Evolutionary conservation across 1,140 invertebrate species (phyloP).

Genomic region (Drosophila triauraria): DNA sequence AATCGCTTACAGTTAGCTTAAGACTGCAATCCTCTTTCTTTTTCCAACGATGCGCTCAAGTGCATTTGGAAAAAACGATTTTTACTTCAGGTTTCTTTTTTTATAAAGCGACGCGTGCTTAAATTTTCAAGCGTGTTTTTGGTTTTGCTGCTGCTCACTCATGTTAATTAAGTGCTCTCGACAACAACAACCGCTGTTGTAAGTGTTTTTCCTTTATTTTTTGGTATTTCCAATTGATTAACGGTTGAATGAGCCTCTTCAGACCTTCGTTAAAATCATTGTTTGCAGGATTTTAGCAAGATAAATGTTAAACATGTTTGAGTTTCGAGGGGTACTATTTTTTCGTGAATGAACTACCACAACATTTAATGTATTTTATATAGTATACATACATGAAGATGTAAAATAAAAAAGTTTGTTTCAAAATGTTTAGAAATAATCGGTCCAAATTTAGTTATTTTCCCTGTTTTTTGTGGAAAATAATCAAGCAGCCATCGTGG

Average conservation of each 20-base stretch:
- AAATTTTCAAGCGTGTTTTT: conserved; percentile 21
- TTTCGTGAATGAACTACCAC: background rate
- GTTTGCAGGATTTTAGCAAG: background rate
- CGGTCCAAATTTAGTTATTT: no score
- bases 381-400: no score
- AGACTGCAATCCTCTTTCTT: conserved; percentile 20
- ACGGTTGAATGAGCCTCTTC: conserved; percentile 18
- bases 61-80: conserved; percentile 35
- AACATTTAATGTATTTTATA: background rate
- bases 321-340: no score
- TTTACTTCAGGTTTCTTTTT: conserved; percentile 22
- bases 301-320: background rate
- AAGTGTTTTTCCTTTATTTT: conserved; percentile 7
- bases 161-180: conserved; percentile 35
- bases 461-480: no score
- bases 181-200: background rate
- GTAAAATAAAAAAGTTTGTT: no score
- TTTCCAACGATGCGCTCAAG: conserved; percentile 29
- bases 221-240: conserved; percentile 36
- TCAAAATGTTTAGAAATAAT: no score
- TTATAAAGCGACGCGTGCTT: conserved; percentile 34
- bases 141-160: conserved; percentile 20
- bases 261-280: conserved; percentile 5
- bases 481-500: no score
- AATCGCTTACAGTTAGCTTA: conserved; percentile 5